Base-by-base conservation (phyloP, 2,113 vertebrate species). In the Lagenorhynchus albirostris region DNA sequence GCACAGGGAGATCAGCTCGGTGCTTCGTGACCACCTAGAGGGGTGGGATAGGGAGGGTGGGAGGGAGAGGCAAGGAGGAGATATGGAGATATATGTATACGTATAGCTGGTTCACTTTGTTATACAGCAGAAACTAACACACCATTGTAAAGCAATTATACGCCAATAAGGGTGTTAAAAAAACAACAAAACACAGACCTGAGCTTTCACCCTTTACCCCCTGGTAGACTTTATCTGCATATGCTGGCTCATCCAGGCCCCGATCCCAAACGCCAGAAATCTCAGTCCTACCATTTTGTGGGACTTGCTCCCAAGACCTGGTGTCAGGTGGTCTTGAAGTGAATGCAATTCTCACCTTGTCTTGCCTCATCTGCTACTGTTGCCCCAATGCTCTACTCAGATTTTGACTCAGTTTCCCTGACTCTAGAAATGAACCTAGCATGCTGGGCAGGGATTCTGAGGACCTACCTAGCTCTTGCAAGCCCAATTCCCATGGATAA, bases 11-110 rank as follows among this genome's bases (percentile, higher is more conserved):
- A 53, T 53, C 53, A 53, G 53, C 53, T 53, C 15, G 0, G 53
- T 53, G 53, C 0, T 18, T 53, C 6, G 53, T 17, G 53, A 6
- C 53, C 53, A 53, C 15, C 53, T 53, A 53, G 53, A 53, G 5
- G 53, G 5, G 53, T 18, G 53, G 15, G 1, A 6, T 18, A 53
- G 53, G 53, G 53, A 53, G 53, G 53, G 15, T 5, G 53, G 53
- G 53, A 53, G 53, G 3, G 53, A 17, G 15, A 53, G 0, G 0
- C 53, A 53, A 53, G 15, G 53, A 53, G 53, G 53, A 15, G 53
- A 18, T 53, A 53, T 18, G 15, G 53, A 0, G 15, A 17, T 18
- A 0, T 53, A 6, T 17, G 53, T 53, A 53, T 1, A 18, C 0
- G 15, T 53, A 18, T 17, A 53, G 53, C 53, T 53, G 1, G 18